Evolutionary conservation across 2,888 invertebrate genomes (phyloP), one percentile per base, ranked within the genome.

Genomic region (Xestia ashworthii): DNA sequence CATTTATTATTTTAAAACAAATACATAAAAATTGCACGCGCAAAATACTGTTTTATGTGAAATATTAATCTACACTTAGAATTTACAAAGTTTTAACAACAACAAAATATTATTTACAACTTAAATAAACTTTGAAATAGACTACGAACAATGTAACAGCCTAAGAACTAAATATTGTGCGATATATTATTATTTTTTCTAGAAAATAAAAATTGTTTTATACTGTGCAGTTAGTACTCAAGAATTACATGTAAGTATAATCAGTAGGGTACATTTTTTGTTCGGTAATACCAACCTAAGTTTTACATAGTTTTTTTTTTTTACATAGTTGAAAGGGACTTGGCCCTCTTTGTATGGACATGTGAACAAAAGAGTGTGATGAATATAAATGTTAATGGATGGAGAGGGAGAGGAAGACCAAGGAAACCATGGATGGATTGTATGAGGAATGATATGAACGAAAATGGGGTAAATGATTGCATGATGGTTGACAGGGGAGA

Each of bases 11-110:
- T 83, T 58, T 89, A 89, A 89, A 85, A 83, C 90, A 89, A 88
- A 86, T 85, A 90, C 91, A 85, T 89, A 89, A 92, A 68, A 92
- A 96, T 96, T 96, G 96, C 96, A 95, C 96, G 94, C 92, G 90
- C 92, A 94, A 94, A 95, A 95, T 95, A 95, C 95, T 95, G 95
- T 88, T 90, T 89, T 89, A 89, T 87, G 87, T 84, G 88, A 83
- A 81, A 85, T 85, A 85, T 86, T 79, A 85, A 86, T 86, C 86
- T 92, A 89, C 84, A 74, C 87, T 89, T 90, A 91, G 88, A 85
- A 87, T 89, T 90, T 91, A 90, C 89, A 89, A 87, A 87, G 86
- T 90, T 84, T 87, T 86, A 89, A 90, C 91, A 93, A 91, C 89
- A 91, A 93, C 90, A 89, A 65, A 65, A 91, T 85, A 89, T 90